Percentiles rank a stretch among this genome's conserved stretches.
phyloP scores from a whole-genome alignment of 1,140 invertebrate genomes.

The Drosophila repleta region DNA sequence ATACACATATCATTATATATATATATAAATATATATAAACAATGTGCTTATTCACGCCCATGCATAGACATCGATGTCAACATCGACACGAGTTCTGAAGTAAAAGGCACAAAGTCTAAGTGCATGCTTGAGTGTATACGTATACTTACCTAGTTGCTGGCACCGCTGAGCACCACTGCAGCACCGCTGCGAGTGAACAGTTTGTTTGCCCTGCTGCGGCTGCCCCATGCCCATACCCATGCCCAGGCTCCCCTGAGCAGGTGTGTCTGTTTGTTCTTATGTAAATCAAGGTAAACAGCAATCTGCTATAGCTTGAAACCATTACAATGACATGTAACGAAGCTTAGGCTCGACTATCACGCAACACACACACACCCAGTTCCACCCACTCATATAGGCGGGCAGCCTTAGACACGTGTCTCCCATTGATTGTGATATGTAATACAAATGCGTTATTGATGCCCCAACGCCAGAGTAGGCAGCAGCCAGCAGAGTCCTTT shows the following conservation, averaged over 20 bases:
- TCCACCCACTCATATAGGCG: slow-evolving; percentile 9
- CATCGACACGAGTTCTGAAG: slow-evolving; percentile 61
- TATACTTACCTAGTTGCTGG: slow-evolving; percentile 14
- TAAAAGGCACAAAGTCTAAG: slow-evolving; percentile 78
- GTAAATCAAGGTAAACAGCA: slow-evolving; percentile 81
- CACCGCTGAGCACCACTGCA: slow-evolving; percentile 29
- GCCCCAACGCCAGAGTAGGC: slow-evolving; percentile 51
- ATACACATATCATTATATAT: no score
- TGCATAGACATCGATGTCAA: slow-evolving; percentile 60
- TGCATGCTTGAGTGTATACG: slow-evolving; percentile 70
- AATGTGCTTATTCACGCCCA: slow-evolving; percentile 53
- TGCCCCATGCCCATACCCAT: slow-evolving; percentile 1
- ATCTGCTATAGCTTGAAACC: slow-evolving; percentile 78
- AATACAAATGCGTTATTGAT: slow-evolving; percentile 81
- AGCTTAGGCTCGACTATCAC: slow-evolving; percentile 30
- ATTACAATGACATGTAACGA: slow-evolving; percentile 74
- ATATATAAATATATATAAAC: no score
- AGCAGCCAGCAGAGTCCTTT: background rate
- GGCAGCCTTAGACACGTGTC: slow-evolving; percentile 71
- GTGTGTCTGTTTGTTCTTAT: slow-evolving; percentile 48
- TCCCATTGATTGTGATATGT: slow-evolving; percentile 75
- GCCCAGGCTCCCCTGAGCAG: background rate
- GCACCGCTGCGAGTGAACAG: slow-evolving; percentile 50
- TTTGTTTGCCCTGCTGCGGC: slow-evolving; percentile 64
- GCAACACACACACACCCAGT: slow-evolving; percentile 19